A percentile compares a stretch with the other conserved stretches of the same genome.
These are phyloP conservation scores for Microcebus lehilahytsara DNA, from an alignment of 2,113 vertebrate species.

Conservation along the genomic window DNA sequence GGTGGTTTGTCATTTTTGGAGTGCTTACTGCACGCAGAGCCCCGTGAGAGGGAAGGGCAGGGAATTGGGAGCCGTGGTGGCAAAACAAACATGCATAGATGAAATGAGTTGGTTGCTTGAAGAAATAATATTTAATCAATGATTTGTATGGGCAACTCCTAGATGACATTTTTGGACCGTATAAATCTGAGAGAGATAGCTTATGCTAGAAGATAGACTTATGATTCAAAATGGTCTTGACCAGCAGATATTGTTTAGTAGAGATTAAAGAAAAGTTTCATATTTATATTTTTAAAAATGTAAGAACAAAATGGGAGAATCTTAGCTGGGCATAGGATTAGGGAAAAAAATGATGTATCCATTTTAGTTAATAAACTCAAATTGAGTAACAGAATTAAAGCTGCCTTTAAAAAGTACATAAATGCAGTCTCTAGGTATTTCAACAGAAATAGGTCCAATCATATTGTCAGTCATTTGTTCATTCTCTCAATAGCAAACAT, in stretches of 20 bases:
- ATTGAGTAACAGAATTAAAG: background rate
- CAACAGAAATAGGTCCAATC: background rate
- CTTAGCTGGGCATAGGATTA: background rate
- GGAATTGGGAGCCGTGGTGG: background rate
- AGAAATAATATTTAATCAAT: conserved; percentile 13
- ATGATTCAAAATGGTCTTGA: background rate
- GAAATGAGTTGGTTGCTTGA: background rate
- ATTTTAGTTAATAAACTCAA: background rate
- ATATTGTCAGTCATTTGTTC: background rate
- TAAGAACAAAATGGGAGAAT: background rate
- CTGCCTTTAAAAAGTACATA: background rate
- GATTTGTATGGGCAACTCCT: background rate
- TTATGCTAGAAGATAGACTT: background rate
- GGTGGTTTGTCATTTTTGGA: conserved; percentile 39
- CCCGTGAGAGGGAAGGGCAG: background rate
- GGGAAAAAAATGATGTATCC: background rate
- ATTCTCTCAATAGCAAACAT: background rate
- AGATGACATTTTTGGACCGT: background rate
- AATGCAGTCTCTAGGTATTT: background rate
- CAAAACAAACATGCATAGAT: background rate
- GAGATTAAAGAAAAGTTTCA: background rate
- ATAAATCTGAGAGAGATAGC: background rate
- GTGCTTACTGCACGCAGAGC: conserved; percentile 34
- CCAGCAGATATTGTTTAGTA: background rate
- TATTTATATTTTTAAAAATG: background rate